Percentiles rank a stretch among this genome's conserved stretches.
Conservation (phyloP, 2,888 invertebrate species). For the Pterobdella sp. region DNA sequence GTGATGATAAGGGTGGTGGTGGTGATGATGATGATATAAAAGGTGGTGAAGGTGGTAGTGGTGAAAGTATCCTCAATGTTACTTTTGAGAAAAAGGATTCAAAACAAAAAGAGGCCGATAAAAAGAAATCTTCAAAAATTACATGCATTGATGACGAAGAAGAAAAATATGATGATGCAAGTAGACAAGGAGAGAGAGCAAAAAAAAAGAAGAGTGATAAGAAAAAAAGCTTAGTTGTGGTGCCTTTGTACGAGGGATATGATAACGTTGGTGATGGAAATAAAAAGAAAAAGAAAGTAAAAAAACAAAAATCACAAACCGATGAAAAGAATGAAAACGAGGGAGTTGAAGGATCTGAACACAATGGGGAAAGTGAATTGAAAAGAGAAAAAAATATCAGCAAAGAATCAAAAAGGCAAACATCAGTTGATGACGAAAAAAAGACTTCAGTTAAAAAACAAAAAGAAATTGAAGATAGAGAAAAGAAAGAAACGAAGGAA, state of each 20-base stretch:
- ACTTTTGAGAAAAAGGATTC: background rate
- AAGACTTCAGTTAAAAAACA: background rate
- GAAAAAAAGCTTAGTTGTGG: background rate
- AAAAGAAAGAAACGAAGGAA: background rate
- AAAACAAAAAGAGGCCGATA: no score
- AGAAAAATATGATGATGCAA: background rate
- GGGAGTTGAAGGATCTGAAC: background rate
- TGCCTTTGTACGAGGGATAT: background rate
- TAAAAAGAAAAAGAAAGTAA: background rate
- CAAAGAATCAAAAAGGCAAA: no score
- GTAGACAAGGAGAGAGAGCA: background rate
- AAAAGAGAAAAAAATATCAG: background rate
- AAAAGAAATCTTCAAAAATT: background rate
- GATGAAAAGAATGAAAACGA: background rate
- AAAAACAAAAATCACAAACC: constrained; percentile 1
- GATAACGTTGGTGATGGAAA: background rate
- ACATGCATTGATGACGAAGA: background rate
- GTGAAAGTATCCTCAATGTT: background rate
- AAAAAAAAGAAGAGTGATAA: background rate
- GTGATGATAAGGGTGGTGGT: background rate
- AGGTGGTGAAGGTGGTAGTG: background rate
- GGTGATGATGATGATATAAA: background rate
- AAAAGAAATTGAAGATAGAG: background rate
- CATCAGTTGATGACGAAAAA: background rate
- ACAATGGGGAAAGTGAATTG: background rate